phyloP scores from a whole-genome alignment of 2,888 invertebrate species.

The Octonoba sinensis region DNA sequence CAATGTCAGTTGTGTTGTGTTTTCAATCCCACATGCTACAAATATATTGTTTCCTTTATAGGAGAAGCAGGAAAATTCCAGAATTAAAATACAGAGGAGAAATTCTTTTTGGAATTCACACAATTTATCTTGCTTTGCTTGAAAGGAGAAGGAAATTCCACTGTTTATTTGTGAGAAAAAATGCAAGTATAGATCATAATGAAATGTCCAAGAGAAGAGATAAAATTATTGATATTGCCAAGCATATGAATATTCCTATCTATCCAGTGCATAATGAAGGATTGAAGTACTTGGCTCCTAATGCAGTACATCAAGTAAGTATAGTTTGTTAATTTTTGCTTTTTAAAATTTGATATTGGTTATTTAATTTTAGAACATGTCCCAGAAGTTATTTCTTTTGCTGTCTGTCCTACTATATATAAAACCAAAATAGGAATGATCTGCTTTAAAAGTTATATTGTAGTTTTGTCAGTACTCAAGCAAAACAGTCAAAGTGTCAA shows the following conservation, averaged over 20 bases:
- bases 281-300: slow-evolving; percentile 41
- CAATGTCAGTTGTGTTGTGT: too few relatives aligned
- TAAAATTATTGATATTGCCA: slow-evolving; percentile 38
- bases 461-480: too few relatives aligned
- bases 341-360: neutral
- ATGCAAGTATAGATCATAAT: too few relatives aligned
- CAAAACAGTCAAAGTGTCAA: too few relatives aligned
- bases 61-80: slow-evolving; percentile 1
- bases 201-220: slow-evolving; percentile 5
- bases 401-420: too few relatives aligned
- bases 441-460: too few relatives aligned
- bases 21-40: too few relatives aligned
- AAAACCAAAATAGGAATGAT: too few relatives aligned
- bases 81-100: slow-evolving; percentile 40
- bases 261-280: slow-evolving; percentile 8
- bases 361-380: too few relatives aligned
- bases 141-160: slow-evolving; percentile 35
- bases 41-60: too few relatives aligned
- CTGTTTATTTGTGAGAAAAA: slow-evolving; percentile 32
- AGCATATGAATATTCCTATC: slow-evolving; percentile 9
- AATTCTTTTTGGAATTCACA: slow-evolving; percentile 60
- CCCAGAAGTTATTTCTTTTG: too few relatives aligned
- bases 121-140: slow-evolving; percentile 56
- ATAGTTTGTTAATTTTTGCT: neutral
- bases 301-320: slow-evolving; percentile 55